Percentiles rank a stretch among this genome's conserved stretches.
These are phyloP conservation scores for Sebastes trivittatus DNA, from an alignment of 2,797 vertebrate genomes.

Conservation along the genomic window DNA sequence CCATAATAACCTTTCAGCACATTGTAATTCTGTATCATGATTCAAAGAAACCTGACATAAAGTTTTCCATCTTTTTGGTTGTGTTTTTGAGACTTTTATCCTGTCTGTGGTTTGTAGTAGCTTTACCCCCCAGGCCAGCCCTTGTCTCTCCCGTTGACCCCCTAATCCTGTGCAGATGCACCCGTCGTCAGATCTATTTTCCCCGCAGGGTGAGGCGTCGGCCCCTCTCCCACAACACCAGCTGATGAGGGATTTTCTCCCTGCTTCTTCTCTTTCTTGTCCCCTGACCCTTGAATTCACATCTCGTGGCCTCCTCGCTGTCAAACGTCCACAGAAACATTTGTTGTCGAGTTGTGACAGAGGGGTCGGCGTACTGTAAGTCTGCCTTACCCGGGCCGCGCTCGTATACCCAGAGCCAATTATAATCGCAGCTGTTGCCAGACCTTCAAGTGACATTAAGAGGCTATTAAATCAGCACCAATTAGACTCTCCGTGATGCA, in stretches of 20 bases:
- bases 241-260: conserved; percentile 46
- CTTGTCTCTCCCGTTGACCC: conserved; percentile 23
- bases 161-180: conserved; percentile 38
- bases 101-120: conserved; percentile 8
- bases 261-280: conserved; percentile 28
- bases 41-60: neutral
- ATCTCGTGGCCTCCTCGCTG: conserved; percentile 1
- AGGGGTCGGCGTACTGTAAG: conserved; percentile 10
- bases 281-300: conserved; percentile 12
- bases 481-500: conserved; percentile 45
- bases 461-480: conserved; percentile 49
- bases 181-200: conserved; percentile 49
- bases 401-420: conserved; percentile 41
- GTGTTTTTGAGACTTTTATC: neutral
- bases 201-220: neutral
- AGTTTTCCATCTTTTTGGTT: neutral
- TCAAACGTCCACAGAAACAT: neutral
- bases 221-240: conserved; percentile 21
- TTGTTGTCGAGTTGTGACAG: conserved; percentile 13
- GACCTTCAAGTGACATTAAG: conserved; percentile 63
- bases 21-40: neutral
- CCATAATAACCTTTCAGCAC: too few relatives aligned
- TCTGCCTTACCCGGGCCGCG: neutral
- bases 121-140: conserved; percentile 5
- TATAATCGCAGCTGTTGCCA: conserved; percentile 62